A percentile compares a stretch with the other conserved stretches of the same genome.
Evolutionary conservation across 2,797 vertebrate species (phyloP).

Genomic region (Anguilla obscura): DNA sequence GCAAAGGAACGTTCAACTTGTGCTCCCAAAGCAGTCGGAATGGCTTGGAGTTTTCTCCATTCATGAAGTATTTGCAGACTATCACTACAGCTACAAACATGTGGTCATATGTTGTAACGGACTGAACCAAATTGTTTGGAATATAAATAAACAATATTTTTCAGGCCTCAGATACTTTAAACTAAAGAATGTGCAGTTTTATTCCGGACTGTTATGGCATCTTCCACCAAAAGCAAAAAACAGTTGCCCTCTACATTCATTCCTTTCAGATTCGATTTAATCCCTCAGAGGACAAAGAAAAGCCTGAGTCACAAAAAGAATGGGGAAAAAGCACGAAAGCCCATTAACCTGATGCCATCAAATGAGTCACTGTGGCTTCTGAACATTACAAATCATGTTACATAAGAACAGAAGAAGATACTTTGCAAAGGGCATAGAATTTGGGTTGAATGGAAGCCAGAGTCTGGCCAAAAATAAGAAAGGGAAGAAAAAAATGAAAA

Average conservation of each 20-base stretch:
- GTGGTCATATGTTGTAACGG: background rate
- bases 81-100: constrained; percentile 1
- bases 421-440: background rate
- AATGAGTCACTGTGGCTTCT: constrained; percentile 3
- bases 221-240: background rate
- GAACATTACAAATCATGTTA: background rate
- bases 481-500: background rate
- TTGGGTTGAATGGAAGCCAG: constrained; percentile 4
- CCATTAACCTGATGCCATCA: background rate
- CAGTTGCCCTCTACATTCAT: constrained; percentile 6
- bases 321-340: background rate
- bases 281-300: background rate
- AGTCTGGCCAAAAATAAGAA: background rate
- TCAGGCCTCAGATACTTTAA: background rate
- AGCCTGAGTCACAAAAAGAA: background rate
- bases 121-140: background rate
- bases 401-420: background rate
- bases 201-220: background rate
- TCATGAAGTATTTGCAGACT: background rate
- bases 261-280: background rate
- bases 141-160: constrained; percentile 12
- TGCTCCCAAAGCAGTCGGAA: no score
- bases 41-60: no score
- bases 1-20: background rate
- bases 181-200: background rate